Evolutionary conservation across 2,113 vertebrate genomes (phyloP), one percentile per base, ranked within the genome.

Genomic region (Ciconia maguari): DNA sequence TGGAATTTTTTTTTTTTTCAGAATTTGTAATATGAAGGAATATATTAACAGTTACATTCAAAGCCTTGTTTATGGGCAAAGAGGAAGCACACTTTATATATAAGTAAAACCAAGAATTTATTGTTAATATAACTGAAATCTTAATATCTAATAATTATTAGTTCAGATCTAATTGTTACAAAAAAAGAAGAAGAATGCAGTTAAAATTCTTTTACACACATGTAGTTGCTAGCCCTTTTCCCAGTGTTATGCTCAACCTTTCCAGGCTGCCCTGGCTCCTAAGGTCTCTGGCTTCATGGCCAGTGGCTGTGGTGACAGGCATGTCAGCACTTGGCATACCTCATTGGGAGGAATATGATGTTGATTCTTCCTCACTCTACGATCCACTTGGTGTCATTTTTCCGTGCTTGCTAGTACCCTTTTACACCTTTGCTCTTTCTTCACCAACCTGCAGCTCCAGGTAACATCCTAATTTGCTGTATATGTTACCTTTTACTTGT

Each of bases 341-440:
- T 71, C 30, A 46, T 15, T 51, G 29, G 15, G 17, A 69, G 15
- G 71, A 83, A 60, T 12, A 3, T 25, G 29, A 51, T 26, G 14
- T 6, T 51, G 36, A 21, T 34, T 87, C 12, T 27, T 91, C 22
- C 30, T 61, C 1, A 0, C 4, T 18, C 30, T 70, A 1, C 0
- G 2, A 49, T 16, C 34, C 46, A 17, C 11, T 62, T 42, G 41
- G 15, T 57, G 20, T 36, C 8, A 49, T 55, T 68, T 82, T 55
- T 14, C 26, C 25, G 7, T 36, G 22, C 25, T 61, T 22, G 15
- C 4, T 55, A 55, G 3, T 16, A 38, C 11, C 8, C 25, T 54
- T 83, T 80, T 69, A 34, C 3, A 46, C 34, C 16, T 78, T 57
- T 34, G 4, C 16, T 57, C n/a, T 27, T 6, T 86, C 54, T 89